Base-by-base conservation (phyloP, 2,113 vertebrate species). In the Bujurquina vittata region DNA sequence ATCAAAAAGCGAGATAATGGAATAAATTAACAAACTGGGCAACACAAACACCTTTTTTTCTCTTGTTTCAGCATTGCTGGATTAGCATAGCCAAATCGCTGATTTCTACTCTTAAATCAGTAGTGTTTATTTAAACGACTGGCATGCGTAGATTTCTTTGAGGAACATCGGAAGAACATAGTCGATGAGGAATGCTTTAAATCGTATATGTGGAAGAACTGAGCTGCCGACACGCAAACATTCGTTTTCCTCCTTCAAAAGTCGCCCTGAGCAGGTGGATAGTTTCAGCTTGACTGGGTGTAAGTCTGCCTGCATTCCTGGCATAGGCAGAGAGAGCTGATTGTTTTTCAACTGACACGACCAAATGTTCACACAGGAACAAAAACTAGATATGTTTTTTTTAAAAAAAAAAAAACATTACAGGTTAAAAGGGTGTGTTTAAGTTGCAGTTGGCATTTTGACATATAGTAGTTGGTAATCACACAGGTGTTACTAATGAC, bases 271-370 rank as follows among this genome's bases (percentile, higher is more conserved):
- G 14, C 77, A 85, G 81, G 63, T 77, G 54, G 57, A 26, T 23
- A 29, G 35, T 14, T 37, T 43, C 7, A 58, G 1, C 6, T 74
- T 55, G 58, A 49, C 37, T 59, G 22, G 9, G 2, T 62, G 62
- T 85, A 61, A 55, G 87, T 90, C 84, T 67, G 14, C 10, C 91
- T 61, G 49, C 92, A 94, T 94, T 94, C 87, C 84, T 79, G 69
- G 65, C 78, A 87, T 65, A 72, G 40, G 2, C 20, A 10, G 5
- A 37, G 6, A 14, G 20, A 76, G 35, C 22, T 11, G 37, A 43
- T 69, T 72, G 56, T 75, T 84, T 74, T 46, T 3, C 4, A 59
- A 46, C n/a, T 76, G 43, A 33, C 67, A 46, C 46, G 67, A 72
- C 26, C 46, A 20, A 72, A 52, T 54, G 67, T 31, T 52, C 67